Base-by-base conservation (phyloP, 2,888 invertebrate genomes). In the Heliconius erato region DNA sequence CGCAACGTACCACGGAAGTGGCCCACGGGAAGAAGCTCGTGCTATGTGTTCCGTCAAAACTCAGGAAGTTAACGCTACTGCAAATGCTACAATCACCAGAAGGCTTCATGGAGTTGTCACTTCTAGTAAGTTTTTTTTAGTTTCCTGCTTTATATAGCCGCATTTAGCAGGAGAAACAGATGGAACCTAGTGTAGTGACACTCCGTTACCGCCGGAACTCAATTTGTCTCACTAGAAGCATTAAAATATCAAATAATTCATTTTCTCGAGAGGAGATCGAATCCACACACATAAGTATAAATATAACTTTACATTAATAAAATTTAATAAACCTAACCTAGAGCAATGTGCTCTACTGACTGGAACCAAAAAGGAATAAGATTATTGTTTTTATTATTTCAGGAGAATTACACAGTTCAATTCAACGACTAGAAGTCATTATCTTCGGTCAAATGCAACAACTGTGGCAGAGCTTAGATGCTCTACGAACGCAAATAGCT, bases 31-130 rank as follows among this genome's bases (percentile, higher is more conserved):
- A 91, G 96, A 97, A 84, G 97, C 97, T 74, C 96, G 97, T 63
- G 97, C 97, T 0, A 96, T 97, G 90, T 97, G 97, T 88, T 97
- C 97, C 1, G 97, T 97, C n/a, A 96, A 95, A 83, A 97, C 97
- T 0, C 97, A 97, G 82, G 97, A 97, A 88, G 96, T 97, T 44
- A 96, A 97, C 87, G 97, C 97, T 16, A 97, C 97, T 0, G 97
- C 97, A 6, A 97, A 97, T 88, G 97, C 97, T 0, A 97, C 97
- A 0, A 97, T 97, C 19, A 97, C 97, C 0, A 96, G 97, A 88
- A 96, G 97, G 85, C 91, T 97, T 1, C 97, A 97, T 90, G 97
- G 97, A 82, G 97, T 97, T 59, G 97, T 97, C 86, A 97, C 97
- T 72, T 96, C 97, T 68, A 95, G 97, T 97, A 90, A 93, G 95